A percentile compares a stretch with the other conserved stretches of the same genome.
Conservation (phyloP, 2,797 vertebrate species). For the Melanogrammus aeglefinus region DNA sequence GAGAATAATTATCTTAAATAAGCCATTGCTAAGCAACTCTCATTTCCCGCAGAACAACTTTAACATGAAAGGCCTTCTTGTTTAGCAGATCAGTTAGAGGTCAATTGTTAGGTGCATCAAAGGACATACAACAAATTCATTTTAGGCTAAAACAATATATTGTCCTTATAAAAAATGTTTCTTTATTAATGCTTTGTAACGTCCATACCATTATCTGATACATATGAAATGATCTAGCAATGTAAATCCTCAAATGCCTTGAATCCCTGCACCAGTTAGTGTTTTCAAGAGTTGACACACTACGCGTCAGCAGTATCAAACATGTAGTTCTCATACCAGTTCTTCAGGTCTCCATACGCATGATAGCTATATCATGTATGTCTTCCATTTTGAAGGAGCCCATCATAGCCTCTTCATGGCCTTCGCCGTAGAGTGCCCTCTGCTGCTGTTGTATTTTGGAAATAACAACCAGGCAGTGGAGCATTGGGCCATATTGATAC, state of each 20-base stretch:
- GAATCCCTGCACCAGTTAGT: background rate
- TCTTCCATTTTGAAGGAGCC: conserved; percentile 21
- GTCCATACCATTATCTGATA: background rate
- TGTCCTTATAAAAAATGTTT: background rate
- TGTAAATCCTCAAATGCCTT: background rate
- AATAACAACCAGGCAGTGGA: background rate
- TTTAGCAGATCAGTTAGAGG: background rate
- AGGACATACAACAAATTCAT: background rate
- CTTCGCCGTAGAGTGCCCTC: conserved; percentile 39
- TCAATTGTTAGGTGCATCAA: background rate
- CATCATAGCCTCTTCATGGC: conserved; percentile 44
- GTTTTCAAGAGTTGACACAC: background rate
- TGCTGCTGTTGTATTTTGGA: conserved; percentile 3
- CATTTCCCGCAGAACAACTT: background rate
- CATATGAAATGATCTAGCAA: background rate
- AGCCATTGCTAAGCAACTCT: background rate
- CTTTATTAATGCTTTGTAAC: background rate
- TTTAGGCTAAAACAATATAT: background rate
- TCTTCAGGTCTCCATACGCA: background rate
- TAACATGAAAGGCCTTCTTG: background rate
- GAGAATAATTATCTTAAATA: background rate
- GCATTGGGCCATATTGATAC: conserved; percentile 51
- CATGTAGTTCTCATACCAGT: background rate
- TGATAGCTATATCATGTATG: conserved; percentile 12
- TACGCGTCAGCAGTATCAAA: background rate